A percentile compares a stretch with the other conserved stretches of the same genome.
These are phyloP conservation scores for Lacanobia oleracea DNA, from an alignment of 2,888 invertebrate species.

Conservation along the genomic window DNA sequence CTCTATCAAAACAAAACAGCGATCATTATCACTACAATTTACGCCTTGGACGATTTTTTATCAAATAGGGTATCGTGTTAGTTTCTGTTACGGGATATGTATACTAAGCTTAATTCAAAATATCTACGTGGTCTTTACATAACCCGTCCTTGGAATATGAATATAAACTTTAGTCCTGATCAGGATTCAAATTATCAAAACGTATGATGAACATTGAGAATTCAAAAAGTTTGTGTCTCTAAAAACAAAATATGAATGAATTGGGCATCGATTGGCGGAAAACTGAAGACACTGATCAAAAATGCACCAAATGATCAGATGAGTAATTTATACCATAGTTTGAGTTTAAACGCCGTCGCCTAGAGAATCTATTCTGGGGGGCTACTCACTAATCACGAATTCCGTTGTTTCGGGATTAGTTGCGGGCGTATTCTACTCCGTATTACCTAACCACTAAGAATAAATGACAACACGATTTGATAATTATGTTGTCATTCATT, in stretches of 20 bases:
- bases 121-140: constrained; percentile 9
- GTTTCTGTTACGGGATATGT: neutral
- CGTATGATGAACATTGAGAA: neutral
- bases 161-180: constrained; percentile 8
- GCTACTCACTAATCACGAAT: too few species aligned
- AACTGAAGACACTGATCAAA: neutral
- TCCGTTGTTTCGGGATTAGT: too few species aligned
- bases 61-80: neutral
- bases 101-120: constrained; percentile 4
- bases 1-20: neutral
- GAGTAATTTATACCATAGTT: neutral
- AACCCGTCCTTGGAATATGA: constrained; percentile 2
- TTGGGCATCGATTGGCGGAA: neutral
- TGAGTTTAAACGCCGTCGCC: neutral
- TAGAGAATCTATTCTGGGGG: neutral
- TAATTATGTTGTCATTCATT: too few species aligned
- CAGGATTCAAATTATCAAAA: constrained; percentile 25
- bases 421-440: too few species aligned
- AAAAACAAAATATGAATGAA: neutral
- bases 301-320: neutral
- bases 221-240: constrained; percentile 2
- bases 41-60: neutral
- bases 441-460: too few species aligned
- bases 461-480: too few species aligned
- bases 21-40: constrained; percentile 30